Base-by-base conservation (phyloP, 2,797 vertebrate genomes). In the Sylvia borin region DNA sequence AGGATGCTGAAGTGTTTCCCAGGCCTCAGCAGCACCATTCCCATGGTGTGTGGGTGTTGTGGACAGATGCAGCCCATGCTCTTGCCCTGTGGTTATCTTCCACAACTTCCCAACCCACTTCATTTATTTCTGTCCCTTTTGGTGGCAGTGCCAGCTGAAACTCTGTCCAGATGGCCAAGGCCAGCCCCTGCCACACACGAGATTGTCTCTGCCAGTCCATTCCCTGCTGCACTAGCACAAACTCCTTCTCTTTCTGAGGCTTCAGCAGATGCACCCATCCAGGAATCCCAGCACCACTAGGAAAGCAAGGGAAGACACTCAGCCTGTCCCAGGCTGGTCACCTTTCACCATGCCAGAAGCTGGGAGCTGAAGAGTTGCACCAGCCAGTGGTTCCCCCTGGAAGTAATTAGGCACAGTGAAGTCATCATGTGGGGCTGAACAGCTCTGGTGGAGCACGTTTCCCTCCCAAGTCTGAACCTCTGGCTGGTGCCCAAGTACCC, bases 71-170 rank as follows among this genome's bases (percentile, higher is more conserved):
- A 90, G 67, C 40, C 85, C 54, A 1, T 72, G 58, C n/a, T 84
- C 32, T 82, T 70, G 55, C 38, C 31, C 22, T 93, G 85, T 82
- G 85, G 85, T 90, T 92, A 71, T 32, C 55, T 64, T 91, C 83
- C 90, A 79, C 82, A 62, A 26, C 47, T 91, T 95, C 82, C 78
- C 82, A 79, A 76, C 43, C 57, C 10, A 3, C 40, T 62, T 43
- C 53, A 34, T 62, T 80, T 85, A 88, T 95, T 95, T 87, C 79
- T 60, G 36, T n/a, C 47, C 53, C n/a, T 74, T 71, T 54, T 13
- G 29, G 20, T 62, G 53, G 38, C 72, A 45, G 36, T 22, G 51
- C 47, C 76, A 74, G 93, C 45, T 83, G 68, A 38, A 80, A 32
- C 36, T 48, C 55, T 24, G 77, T 50, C 34, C 4, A 7, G 54